Evolutionary conservation across 2,113 vertebrate species (phyloP).

Genomic region (Ginglymostoma cirratum): DNA sequence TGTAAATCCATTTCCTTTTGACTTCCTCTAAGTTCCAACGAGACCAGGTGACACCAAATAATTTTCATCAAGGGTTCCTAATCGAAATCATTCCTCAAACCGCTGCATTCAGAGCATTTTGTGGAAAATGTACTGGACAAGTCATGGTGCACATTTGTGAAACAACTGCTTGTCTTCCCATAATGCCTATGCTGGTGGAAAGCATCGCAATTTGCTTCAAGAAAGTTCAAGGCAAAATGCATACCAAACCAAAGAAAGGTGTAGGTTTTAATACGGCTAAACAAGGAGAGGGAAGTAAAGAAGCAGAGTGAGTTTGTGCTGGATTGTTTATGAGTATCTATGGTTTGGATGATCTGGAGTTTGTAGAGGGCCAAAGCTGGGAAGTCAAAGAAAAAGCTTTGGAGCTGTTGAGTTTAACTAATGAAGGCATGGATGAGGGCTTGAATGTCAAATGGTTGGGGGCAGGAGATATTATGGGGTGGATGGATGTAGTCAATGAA

Average conservation of each 20-base stretch:
- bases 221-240: not conserved
- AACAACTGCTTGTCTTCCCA: not conserved
- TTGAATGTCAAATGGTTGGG: not conserved
- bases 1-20: not conserved
- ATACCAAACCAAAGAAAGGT: not conserved
- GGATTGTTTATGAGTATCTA: not conserved
- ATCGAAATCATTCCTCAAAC: not conserved
- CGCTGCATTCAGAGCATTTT: not conserved
- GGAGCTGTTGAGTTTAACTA: not conserved
- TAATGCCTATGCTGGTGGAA: not conserved
- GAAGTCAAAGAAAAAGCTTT: not conserved
- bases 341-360: not conserved
- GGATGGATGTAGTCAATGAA: not conserved
- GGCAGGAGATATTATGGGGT: not conserved
- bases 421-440: not conserved
- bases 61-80: not conserved
- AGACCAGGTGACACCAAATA: not conserved
- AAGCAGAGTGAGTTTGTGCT: not conserved
- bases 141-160: not conserved
- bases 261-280: not conserved
- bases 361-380: not conserved
- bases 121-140: not conserved
- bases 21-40: not conserved
- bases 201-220: not conserved
- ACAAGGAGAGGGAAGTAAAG: not conserved